These are phyloP conservation scores for Acanthiza pusilla DNA, from an alignment of 2,797 vertebrate species.

Conservation along the genomic window DNA sequence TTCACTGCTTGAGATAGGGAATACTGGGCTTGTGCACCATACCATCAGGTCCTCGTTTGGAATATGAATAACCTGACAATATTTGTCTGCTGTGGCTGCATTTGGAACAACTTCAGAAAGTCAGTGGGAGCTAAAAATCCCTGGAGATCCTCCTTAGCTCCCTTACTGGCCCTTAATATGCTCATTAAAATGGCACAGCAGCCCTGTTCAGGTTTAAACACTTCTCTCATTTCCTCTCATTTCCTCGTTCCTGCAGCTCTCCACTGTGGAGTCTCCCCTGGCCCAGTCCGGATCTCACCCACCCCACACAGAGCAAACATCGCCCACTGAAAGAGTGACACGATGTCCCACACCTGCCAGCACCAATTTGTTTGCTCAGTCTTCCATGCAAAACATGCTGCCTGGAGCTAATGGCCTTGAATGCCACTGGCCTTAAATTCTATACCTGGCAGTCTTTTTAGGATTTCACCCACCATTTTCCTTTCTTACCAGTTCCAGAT, in stretches of 20 bases:
- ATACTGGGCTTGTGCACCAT: background rate
- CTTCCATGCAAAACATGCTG: background rate
- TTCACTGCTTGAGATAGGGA: background rate
- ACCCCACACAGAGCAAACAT: background rate
- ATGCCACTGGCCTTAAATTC: background rate
- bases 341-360: rapidly evolving
- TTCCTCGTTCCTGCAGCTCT: background rate
- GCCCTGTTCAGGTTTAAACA: background rate
- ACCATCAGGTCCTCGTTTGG: background rate
- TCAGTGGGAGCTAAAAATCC: background rate
- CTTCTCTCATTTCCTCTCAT: rapidly evolving
- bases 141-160: background rate
- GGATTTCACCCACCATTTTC: background rate
- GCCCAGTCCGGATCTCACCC: background rate
- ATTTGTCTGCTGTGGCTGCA: background rate
- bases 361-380: background rate
- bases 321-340: background rate
- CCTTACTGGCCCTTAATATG: background rate
- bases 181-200: background rate
- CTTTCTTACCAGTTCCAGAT: background rate
- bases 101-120: background rate
- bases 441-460: background rate
- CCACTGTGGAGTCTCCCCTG: background rate
- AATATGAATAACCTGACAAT: background rate
- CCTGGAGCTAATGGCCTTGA: background rate